phyloP scores from a whole-genome alignment of 2,113 vertebrate species.

The Perognathus longimembris region DNA sequence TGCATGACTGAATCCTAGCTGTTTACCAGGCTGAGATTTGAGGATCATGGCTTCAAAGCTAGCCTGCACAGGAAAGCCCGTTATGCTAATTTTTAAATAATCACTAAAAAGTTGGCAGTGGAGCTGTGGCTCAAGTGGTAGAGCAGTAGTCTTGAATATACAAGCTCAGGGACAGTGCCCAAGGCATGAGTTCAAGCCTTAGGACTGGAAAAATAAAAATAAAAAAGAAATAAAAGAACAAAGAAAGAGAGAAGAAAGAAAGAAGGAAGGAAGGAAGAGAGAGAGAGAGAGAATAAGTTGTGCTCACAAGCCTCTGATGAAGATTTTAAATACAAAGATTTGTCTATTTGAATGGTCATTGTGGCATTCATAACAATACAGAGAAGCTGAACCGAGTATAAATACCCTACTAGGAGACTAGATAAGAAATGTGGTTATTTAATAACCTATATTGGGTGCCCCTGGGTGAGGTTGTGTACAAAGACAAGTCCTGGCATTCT shows the following conservation, averaged over 20 bases:
- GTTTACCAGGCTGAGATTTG: too few relatives aligned
- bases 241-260: background rate
- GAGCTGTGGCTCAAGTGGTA: too few relatives aligned
- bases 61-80: too few relatives aligned
- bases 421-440: background rate
- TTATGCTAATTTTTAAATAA: too few relatives aligned
- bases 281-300: background rate
- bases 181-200: too few relatives aligned
- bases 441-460: background rate
- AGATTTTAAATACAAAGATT: conserved; percentile 11
- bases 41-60: too few relatives aligned
- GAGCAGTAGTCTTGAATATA: too few relatives aligned
- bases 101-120: too few relatives aligned
- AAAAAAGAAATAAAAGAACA: too few relatives aligned
- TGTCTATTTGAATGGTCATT: background rate
- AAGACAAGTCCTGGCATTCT: background rate
- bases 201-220: too few relatives aligned
- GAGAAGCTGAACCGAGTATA: background rate
- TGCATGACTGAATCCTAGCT: too few relatives aligned
- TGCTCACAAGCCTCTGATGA: background rate
- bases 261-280: background rate
- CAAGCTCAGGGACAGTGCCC: too few relatives aligned
- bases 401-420: background rate
- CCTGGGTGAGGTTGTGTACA: background rate
- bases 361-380: background rate